Evolutionary conservation across 2,797 vertebrate species (phyloP).

Genomic region (Lemur catta): DNA sequence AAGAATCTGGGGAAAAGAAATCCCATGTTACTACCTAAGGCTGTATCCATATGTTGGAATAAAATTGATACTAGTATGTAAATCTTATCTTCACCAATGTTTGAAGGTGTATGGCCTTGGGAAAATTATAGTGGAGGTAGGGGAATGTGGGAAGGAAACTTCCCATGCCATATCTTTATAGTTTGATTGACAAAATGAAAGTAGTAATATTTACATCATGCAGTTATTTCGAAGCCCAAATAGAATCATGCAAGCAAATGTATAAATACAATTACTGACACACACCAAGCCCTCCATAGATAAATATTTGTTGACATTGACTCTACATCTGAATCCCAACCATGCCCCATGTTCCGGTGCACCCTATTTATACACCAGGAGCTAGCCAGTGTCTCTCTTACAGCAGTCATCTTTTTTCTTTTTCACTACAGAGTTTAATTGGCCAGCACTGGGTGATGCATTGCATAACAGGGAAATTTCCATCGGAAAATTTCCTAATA

Average conservation of each 20-base stretch:
- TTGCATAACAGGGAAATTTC: not conserved
- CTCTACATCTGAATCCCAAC: not conserved
- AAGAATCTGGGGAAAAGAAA: not conserved
- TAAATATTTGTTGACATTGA: no score
- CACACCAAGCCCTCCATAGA: not conserved
- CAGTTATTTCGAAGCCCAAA: not conserved
- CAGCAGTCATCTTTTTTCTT: not conserved
- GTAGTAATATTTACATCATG: not conserved
- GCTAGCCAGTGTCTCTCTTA: not conserved
- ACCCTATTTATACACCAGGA: no score
- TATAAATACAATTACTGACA: not conserved
- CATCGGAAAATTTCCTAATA: slow-evolving; percentile 19
- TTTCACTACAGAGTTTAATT: not conserved
- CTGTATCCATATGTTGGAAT: not conserved
- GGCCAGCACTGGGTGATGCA: not conserved
- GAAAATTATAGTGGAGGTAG: not conserved
- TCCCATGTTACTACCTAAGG: not conserved
- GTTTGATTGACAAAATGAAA: not conserved
- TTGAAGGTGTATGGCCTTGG: not conserved
- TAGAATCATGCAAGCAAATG: not conserved
- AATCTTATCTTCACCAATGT: not conserved
- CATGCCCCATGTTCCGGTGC: not conserved
- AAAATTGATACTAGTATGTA: not conserved
- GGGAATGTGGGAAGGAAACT: not conserved
- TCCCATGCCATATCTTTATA: not conserved